Evolutionary conservation across 2,797 vertebrate genomes (phyloP), one percentile per base, ranked within the genome.

Genomic region (Cryptoprocta ferox): DNA sequence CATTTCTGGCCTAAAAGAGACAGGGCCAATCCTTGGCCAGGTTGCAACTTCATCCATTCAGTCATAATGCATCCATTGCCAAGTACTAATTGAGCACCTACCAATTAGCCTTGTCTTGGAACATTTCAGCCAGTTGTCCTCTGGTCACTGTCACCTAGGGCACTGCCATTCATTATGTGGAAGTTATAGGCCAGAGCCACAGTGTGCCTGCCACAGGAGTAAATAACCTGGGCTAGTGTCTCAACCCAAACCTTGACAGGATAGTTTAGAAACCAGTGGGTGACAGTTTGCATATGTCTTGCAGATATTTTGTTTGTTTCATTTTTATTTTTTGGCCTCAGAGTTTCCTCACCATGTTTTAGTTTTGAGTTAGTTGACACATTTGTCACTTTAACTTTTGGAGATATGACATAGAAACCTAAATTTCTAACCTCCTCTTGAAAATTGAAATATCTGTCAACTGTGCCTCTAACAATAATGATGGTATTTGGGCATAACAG

Each of bases 291-390:
- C 28, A 21, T 83, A 68, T 80, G 4, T 37, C 32, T 53, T n/a
- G 42, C 5, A 45, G 16, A 14, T 5, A 10, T 28, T 80, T 84
- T 85, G 37, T 65, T 85, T n/a, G 42, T 65, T 83, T 91, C 70
- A 37, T 19, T 86, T 94, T 87, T 79, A 13, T n/a, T 28, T 63
- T 96, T 65, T 61, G 63, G 26, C 26, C 50, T 94, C 30, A 12
- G 7, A 2, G 37, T 0, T 19, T 95, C 42, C 85, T 83, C 21
- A 30, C 26, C 8, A 53, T 26, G 42, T 71, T 83, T 87, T 76
- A 26, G 19, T 78, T 80, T 90, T 84, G 63, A 92, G 61, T 85
- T 88, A 76, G 26, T 35, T 70, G 50, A 39, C 30, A 91, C 45
- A 71, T 70, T 84, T 88, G 68, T 30, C 71, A 73, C 63, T 68